Evolutionary conservation across 2,888 invertebrate species (phyloP).

Genomic region (Zaprionus lineosus): DNA sequence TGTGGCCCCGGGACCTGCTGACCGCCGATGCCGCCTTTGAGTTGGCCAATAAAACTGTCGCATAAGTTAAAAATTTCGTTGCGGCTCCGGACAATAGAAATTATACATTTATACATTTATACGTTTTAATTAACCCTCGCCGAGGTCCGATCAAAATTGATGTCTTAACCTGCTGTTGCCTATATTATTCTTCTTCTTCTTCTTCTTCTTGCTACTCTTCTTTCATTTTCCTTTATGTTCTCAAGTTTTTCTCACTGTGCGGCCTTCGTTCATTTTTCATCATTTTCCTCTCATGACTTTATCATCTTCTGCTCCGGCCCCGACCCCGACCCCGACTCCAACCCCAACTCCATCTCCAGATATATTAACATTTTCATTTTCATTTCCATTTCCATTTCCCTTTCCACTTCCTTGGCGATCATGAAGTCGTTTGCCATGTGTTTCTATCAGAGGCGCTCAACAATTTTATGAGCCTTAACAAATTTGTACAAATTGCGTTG

Average conservation of each 20-base stretch:
- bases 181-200: constrained; percentile 15
- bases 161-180: constrained; percentile 55
- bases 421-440: constrained; percentile 68
- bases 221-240: neutral
- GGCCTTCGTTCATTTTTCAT: constrained; percentile 33
- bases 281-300: constrained; percentile 57
- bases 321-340: neutral
- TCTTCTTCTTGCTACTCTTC: constrained; percentile 2
- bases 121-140: constrained; percentile 52
- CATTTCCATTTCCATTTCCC: too few species aligned
- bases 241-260: constrained; percentile 29
- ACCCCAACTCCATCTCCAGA: too few species aligned
- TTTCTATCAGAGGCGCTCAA: constrained; percentile 48
- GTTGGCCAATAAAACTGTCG: constrained; percentile 71
- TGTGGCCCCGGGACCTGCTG: constrained; percentile 49
- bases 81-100: constrained; percentile 53
- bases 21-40: constrained; percentile 40
- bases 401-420: too few species aligned
- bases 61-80: constrained; percentile 69
- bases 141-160: constrained; percentile 28
- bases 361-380: too few species aligned
- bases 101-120: constrained; percentile 68
- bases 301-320: neutral
- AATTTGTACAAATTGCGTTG: constrained; percentile 71
- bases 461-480: constrained; percentile 72